Percentiles rank a stretch among this genome's conserved stretches.
These are phyloP conservation scores for Podargus strigoides DNA, from an alignment of 2,797 vertebrate genomes.

Conservation along the genomic window DNA sequence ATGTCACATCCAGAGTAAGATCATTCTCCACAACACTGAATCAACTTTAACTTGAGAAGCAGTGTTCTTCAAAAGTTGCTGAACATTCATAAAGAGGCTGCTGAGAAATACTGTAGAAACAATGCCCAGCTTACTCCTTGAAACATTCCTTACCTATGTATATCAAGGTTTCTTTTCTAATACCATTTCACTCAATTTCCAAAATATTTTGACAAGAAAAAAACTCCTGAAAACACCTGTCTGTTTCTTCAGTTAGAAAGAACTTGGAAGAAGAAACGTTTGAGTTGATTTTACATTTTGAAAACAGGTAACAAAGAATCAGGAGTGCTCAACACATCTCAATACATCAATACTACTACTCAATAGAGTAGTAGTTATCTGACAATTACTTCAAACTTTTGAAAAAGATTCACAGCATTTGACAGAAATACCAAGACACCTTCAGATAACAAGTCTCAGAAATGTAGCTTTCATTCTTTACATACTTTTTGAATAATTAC, in stretches of 20 bases:
- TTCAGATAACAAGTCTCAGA: neutral
- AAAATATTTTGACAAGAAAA: neutral
- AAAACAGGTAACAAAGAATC: neutral
- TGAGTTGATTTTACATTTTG: neutral
- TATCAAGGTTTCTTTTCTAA: neutral
- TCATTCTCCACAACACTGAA: neutral
- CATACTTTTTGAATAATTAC: neutral
- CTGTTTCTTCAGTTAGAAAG: neutral
- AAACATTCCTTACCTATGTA: neutral
- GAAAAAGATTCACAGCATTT: neutral
- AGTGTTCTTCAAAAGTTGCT: neutral
- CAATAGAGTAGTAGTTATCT: neutral
- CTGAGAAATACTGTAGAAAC: neutral
- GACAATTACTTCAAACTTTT: neutral
- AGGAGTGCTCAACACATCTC: fast-evolving
- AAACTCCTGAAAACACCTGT: neutral
- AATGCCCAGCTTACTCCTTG: neutral
- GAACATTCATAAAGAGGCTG: neutral
- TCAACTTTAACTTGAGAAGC: neutral
- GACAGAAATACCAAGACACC: neutral
- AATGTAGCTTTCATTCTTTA: neutral
- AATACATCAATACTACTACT: too few species aligned
- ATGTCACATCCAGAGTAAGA: neutral
- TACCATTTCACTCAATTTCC: neutral
- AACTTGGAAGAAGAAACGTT: neutral